Conservation (phyloP, 2,113 vertebrate species). For the Ceratotherium simum region DNA sequence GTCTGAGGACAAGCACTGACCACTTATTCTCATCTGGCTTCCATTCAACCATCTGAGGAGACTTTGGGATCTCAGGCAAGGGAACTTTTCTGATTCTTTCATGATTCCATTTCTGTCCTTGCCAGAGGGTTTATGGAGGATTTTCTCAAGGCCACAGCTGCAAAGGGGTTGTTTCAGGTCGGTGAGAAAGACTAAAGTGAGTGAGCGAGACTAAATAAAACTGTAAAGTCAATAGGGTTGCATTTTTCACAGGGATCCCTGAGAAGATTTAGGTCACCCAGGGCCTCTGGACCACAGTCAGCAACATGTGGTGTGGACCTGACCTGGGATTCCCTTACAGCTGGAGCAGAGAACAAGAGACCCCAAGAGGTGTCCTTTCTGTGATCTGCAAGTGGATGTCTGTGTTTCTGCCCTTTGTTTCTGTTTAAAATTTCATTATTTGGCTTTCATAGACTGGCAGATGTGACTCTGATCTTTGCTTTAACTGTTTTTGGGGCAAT, state of each 20-base stretch:
- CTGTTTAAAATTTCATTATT: conserved; percentile 17
- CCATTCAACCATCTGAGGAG: not conserved
- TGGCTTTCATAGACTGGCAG: not conserved
- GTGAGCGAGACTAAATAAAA: conserved; percentile 71
- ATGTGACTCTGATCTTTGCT: not conserved
- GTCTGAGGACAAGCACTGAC: not conserved
- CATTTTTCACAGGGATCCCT: conserved; percentile 59
- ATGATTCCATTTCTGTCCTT: conserved; percentile 32
- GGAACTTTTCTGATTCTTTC: not conserved
- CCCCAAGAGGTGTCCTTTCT: not conserved
- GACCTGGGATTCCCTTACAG: not conserved
- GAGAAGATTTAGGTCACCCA: conserved; percentile 30
- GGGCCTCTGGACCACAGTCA: not conserved
- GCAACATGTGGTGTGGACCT: not conserved
- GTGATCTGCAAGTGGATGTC: not conserved
- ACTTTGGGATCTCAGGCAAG: not conserved
- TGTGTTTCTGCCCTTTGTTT: not conserved
- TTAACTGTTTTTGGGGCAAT: conserved; percentile 5
- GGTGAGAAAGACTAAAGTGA: not conserved
- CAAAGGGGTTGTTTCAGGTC: conserved; percentile 64
- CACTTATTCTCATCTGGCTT: not conserved
- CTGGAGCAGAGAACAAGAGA: not conserved
- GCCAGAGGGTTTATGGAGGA: conserved; percentile 22
- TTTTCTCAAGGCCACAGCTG: conserved; percentile 65
- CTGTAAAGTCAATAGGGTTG: conserved; percentile 59